Conservation (phyloP, 2,113 vertebrate species). For the Hippocampus barbouri region DNA sequence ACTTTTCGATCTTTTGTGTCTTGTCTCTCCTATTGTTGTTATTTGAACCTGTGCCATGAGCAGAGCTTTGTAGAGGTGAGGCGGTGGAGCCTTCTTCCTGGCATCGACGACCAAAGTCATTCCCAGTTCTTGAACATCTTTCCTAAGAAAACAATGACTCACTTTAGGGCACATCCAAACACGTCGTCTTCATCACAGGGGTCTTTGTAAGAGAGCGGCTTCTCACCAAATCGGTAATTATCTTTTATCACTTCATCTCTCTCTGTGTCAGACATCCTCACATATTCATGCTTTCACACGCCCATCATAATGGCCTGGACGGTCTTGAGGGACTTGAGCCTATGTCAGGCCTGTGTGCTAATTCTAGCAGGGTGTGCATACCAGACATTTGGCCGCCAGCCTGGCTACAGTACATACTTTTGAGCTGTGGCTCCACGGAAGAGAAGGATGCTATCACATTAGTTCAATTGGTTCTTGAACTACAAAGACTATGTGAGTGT, state of each 20-base stretch:
- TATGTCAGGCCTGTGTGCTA: conserved; percentile 40
- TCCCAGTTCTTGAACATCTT: conserved; percentile 71
- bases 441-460: conserved; percentile 18
- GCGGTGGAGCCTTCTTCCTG: conserved; percentile 70
- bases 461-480: background rate
- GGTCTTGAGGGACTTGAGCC: conserved; percentile 34
- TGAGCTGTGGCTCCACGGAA: conserved; percentile 20
- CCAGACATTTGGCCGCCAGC: conserved; percentile 56
- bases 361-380: conserved; percentile 43
- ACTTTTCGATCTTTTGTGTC: background rate
- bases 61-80: conserved; percentile 76
- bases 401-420: conserved; percentile 26
- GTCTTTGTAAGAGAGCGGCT: background rate
- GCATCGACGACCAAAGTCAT: conserved; percentile 82
- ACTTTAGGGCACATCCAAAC: conserved; percentile 14
- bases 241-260: conserved; percentile 8
- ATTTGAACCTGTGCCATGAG: conserved; percentile 79
- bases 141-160: conserved; percentile 59
- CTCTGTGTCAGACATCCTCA: conserved; percentile 4
- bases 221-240: conserved; percentile 5
- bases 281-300: conserved; percentile 13
- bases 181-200: background rate
- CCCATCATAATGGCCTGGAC: conserved; percentile 25
- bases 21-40: background rate
- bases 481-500: conserved; percentile 23